Percentiles rank a stretch among this genome's conserved stretches.
phyloP scores from a whole-genome alignment of 2,888 invertebrate genomes.

The Epicampocera succincta region DNA sequence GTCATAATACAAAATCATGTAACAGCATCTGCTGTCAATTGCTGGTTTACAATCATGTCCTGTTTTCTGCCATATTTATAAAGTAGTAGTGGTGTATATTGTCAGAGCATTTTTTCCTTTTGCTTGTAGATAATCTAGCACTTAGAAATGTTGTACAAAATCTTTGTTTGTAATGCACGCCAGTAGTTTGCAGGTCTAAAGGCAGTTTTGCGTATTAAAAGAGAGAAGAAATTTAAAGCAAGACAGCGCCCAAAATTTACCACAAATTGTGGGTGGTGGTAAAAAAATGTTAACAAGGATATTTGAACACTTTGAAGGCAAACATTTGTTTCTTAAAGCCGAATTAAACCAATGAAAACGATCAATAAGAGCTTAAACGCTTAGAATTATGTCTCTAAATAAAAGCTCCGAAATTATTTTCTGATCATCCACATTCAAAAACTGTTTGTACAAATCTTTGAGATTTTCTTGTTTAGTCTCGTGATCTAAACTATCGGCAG shows the following conservation, averaged over 20 bases:
- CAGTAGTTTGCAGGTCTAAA: conserved; percentile 24
- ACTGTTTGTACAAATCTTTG: too few relatives aligned
- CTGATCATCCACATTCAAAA: too few relatives aligned
- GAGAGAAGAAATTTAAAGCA: not conserved
- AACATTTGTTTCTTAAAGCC: conserved; percentile 6
- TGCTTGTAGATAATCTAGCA: conserved; percentile 16
- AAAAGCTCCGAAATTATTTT: too few relatives aligned
- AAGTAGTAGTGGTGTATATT: conserved; percentile 12
- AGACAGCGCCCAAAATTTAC: conserved; percentile 29
- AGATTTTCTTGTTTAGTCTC: too few relatives aligned
- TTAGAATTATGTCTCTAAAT: too few relatives aligned
- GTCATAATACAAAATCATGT: conserved; percentile 54
- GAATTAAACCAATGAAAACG: conserved; percentile 5
- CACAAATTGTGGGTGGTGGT: conserved; percentile 51
- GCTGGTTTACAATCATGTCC: conserved; percentile 63
- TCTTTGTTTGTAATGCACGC: conserved; percentile 3
- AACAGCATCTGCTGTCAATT: conserved; percentile 65
- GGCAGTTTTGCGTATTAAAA: not conserved
- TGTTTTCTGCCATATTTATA: conserved; percentile 38
- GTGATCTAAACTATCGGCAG: too few relatives aligned
- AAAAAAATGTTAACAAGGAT: conserved; percentile 46
- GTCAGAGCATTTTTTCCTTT: not conserved
- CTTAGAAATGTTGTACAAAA: conserved; percentile 34
- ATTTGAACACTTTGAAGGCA: conserved; percentile 39
- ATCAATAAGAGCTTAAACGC: not conserved